These are phyloP conservation scores for Drosophila neotestacea DNA, from an alignment of 2,888 invertebrate species.

Conservation along the genomic window DNA sequence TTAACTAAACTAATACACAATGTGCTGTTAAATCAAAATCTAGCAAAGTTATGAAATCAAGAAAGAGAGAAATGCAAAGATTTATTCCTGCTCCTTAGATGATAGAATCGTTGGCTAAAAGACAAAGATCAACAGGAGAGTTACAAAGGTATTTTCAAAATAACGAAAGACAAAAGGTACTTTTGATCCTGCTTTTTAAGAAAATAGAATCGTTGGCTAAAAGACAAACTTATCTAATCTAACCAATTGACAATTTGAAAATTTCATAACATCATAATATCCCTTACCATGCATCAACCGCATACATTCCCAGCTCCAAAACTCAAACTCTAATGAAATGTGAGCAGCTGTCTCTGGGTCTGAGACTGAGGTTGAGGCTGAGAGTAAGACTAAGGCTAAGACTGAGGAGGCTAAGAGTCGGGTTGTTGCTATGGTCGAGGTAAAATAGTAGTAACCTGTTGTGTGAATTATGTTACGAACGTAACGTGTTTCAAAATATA, in stretches of 20 bases:
- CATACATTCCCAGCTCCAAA: slow-evolving; percentile 25
- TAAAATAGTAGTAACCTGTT: slow-evolving; percentile 70
- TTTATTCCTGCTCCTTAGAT: no score
- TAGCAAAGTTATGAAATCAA: no score
- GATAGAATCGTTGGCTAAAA: no score
- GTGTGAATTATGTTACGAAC: slow-evolving; percentile 85
- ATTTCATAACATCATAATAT: slow-evolving; percentile 17
- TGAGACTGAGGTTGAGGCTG: neutral
- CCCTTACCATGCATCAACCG: slow-evolving; percentile 4
- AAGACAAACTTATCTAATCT: neutral
- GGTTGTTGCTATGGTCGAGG: slow-evolving; percentile 41
- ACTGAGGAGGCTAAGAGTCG: slow-evolving; percentile 5
- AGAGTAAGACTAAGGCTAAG: neutral
- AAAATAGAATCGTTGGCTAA: no score
- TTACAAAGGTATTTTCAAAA: no score
- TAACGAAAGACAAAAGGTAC: no score
- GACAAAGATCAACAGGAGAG: no score
- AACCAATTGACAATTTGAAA: slow-evolving; percentile 13
- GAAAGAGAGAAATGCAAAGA: no score
- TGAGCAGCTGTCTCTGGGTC: slow-evolving; percentile 12
- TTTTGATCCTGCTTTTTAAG: no score
- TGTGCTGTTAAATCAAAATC: no score
- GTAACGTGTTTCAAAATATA: slow-evolving; percentile 85
- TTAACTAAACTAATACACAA: no score
- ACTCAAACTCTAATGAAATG: slow-evolving; percentile 19